Base-by-base conservation (phyloP, 2,113 vertebrate species). In the Carassius auratus region DNA sequence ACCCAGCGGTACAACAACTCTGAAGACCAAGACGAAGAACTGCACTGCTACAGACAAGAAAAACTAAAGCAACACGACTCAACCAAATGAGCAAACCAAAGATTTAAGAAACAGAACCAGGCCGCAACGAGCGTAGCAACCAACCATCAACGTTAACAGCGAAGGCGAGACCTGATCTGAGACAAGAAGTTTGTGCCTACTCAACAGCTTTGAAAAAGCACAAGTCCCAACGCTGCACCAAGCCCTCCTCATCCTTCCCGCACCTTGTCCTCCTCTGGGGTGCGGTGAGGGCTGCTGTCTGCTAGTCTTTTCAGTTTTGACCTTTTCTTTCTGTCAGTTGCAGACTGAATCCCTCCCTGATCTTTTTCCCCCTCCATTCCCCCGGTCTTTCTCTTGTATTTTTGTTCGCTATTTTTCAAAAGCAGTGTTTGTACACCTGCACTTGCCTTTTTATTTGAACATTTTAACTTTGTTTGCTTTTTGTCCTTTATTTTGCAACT, bases 151-250 rank as follows among this genome's bases (percentile, higher is more conserved):
- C 93, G 95, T 95, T 95, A 95, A 95, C 94, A 83, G 90, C 91
- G 86, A 97, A 97, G 95, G 96, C 95, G 93, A 96, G 94, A 96
- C 95, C 96, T 97, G 98, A 99, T 99, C 98, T 99, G 98, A 99
- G 97, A 98, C 97, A 97, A 98, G 98, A 99, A 99, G 98, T 99
- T 97, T 98, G 98, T 99, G 97, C 98, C 98, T 99, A 99, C 98
- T 99, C 98, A 99, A 99, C 98, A 99, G 98, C 98, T 98, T 99
- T 96, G 94, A 95, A 95, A 95, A 98, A 97, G 97, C 98, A 98
- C 98, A 98, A 96, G 97, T 99, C 97, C 98, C 97, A 92, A 98
- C 97, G 97, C 97, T 99, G 98, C 97, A 97, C 96, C 94, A 97
- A 97, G 98, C 98, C 97, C 97, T 97, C 96, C 96, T 97, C 97